A percentile compares a stretch with the other conserved stretches of the same genome.
Conservation (phyloP, 2,113 vertebrate species). For the Rhagologus leucostigma region DNA sequence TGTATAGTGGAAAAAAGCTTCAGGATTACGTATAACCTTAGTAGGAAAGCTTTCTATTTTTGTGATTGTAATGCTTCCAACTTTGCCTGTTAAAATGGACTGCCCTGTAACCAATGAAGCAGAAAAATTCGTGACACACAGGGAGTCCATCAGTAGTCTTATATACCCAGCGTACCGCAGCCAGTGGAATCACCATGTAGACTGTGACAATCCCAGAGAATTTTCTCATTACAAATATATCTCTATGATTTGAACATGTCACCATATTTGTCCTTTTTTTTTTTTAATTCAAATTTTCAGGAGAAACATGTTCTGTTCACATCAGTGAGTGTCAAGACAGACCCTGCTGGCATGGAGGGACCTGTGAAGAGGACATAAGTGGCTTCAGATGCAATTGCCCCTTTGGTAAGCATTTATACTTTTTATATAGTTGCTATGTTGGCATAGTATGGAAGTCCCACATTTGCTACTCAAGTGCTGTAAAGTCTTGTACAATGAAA, state of each 20-base stretch:
- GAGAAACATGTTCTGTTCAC: conserved; percentile 65
- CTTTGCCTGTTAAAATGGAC: neutral
- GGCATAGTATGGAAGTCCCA: neutral
- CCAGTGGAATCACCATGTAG: neutral
- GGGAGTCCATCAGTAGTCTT: neutral
- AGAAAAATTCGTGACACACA: neutral
- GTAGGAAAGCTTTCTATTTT: neutral
- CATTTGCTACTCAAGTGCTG: neutral
- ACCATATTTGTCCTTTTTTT: neutral
- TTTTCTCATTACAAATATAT: neutral
- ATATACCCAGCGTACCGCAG: neutral
- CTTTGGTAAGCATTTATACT: conserved; percentile 62
- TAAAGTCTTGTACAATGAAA: neutral
- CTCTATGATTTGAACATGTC: neutral
- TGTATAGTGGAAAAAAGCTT: neutral
- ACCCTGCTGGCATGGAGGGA: conserved; percentile 76
- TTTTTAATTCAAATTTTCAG: conserved; percentile 47
- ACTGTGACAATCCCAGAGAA: neutral
- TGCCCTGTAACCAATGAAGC: neutral
- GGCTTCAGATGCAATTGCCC: conserved; percentile 76
- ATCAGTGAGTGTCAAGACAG: conserved; percentile 69
- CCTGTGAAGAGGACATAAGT: conserved; percentile 71
- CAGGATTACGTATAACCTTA: neutral
- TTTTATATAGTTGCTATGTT: neutral
- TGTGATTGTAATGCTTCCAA: neutral